A percentile compares a stretch with the other conserved stretches of the same genome.
phyloP scores from a whole-genome alignment of 2,888 invertebrate species.

The Caenorhabditis sinica region DNA sequence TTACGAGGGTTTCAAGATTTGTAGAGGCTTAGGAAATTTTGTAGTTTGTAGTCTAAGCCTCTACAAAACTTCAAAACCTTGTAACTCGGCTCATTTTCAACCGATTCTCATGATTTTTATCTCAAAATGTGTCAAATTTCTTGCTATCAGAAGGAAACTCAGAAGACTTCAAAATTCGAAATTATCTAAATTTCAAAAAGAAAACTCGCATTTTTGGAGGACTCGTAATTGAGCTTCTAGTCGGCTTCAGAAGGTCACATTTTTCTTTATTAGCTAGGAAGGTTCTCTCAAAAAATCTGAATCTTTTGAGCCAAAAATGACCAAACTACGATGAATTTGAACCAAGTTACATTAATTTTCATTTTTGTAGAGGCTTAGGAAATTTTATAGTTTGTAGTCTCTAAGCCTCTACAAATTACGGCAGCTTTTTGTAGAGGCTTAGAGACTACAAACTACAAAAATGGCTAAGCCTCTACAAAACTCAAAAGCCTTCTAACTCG shows the following conservation, averaged over 20 bases:
- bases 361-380: too few species aligned
- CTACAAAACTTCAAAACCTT: not conserved
- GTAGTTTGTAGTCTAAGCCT: constrained; percentile 15
- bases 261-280: too few species aligned
- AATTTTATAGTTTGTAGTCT: too few species aligned
- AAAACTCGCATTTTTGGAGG: too few species aligned
- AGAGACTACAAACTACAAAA: not conserved
- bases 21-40: not conserved
- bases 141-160: not conserved
- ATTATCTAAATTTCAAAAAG: too few species aligned
- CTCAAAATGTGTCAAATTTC: not conserved
- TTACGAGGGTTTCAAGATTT: not conserved
- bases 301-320: not conserved
- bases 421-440: not conserved
- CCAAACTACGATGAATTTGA: not conserved
- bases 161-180: too few species aligned
- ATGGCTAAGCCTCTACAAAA: not conserved
- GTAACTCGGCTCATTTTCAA: too few species aligned
- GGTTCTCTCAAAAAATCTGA: not conserved
- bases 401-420: not conserved
- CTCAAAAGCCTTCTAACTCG: not conserved
- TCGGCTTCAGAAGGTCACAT: too few species aligned
- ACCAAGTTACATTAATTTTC: too few species aligned
- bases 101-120: not conserved
- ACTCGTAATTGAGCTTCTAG: too few species aligned